phyloP scores from a whole-genome alignment of 2,113 vertebrate species.

The Hipposideros armiger region DNA sequence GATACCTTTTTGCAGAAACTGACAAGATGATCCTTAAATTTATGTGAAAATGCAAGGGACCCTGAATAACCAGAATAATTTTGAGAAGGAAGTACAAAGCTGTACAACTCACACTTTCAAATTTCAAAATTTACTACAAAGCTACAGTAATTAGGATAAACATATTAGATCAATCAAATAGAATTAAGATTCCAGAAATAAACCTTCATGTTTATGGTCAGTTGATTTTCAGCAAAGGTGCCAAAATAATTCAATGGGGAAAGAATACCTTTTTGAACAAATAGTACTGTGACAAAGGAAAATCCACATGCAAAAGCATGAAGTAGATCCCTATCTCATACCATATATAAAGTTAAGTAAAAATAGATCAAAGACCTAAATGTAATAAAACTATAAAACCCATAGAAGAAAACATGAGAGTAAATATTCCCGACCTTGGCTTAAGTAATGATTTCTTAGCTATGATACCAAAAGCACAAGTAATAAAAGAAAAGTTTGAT shows the following conservation, averaged over 20 bases:
- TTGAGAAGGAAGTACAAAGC: neutral
- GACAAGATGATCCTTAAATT: constrained; percentile 44
- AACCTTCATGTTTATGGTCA: neutral
- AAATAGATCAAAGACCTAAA: neutral
- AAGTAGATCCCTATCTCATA: neutral
- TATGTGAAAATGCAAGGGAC: neutral
- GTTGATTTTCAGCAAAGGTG: neutral
- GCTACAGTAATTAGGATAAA: neutral
- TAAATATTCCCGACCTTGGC: neutral
- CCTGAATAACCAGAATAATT: neutral
- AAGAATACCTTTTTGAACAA: neutral
- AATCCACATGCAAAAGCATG: neutral
- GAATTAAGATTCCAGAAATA: constrained; percentile 30
- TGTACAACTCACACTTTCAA: neutral
- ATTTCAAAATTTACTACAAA: constrained; percentile 46
- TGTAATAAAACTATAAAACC: neutral
- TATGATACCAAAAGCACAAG: neutral
- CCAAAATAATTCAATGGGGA: neutral
- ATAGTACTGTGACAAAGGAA: neutral
- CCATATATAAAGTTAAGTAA: neutral
- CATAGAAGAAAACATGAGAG: neutral
- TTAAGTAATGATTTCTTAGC: neutral
- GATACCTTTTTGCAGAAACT: neutral
- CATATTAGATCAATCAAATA: neutral
- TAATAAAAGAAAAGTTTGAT: neutral